A percentile compares a stretch with the other conserved stretches of the same genome.
These are phyloP conservation scores for Drosophila neotestacea DNA, from an alignment of 2,888 invertebrate genomes.

Conservation along the genomic window DNA sequence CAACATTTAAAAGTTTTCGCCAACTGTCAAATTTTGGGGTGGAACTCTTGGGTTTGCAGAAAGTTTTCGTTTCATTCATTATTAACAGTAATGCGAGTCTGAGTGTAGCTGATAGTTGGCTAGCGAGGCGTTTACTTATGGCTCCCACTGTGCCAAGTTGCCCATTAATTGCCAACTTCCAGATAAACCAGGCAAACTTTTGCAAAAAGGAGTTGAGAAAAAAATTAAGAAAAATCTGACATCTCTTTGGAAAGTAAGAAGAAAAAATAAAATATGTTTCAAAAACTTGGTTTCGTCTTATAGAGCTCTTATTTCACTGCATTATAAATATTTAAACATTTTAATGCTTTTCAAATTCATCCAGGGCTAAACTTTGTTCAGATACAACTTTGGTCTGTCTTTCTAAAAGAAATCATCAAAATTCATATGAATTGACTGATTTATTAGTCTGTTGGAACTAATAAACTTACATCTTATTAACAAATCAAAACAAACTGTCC, in stretches of 20 bases:
- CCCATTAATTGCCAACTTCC: constrained; percentile 48
- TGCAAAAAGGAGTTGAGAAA: neutral
- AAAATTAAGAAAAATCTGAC: neutral
- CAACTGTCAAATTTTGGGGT: constrained; percentile 25
- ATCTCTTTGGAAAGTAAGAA: neutral
- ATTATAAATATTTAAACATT: constrained; percentile 22
- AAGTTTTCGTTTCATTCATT: constrained; percentile 63
- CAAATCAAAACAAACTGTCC: too few relatives aligned
- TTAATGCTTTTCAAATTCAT: neutral
- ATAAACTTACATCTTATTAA: too few relatives aligned
- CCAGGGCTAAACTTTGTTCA: constrained; percentile 1
- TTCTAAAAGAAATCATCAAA: neutral
- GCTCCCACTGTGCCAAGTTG: constrained; percentile 35
- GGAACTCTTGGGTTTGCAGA: constrained; percentile 19
- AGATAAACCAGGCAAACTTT: constrained; percentile 8
- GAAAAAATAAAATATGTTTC: constrained; percentile 2
- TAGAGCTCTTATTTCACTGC: constrained; percentile 4
- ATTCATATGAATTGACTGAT: neutral
- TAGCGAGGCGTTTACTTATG: constrained; percentile 28
- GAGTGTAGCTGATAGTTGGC: constrained; percentile 14
- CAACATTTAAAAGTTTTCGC: constrained; percentile 49
- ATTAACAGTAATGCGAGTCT: constrained; percentile 49
- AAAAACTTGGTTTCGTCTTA: neutral
- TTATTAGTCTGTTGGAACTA: neutral
- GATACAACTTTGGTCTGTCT: neutral